Percentiles rank a stretch among this genome's conserved stretches.
phyloP scores from a whole-genome alignment of 2,113 vertebrate genomes.

The Tamias sibiricus region DNA sequence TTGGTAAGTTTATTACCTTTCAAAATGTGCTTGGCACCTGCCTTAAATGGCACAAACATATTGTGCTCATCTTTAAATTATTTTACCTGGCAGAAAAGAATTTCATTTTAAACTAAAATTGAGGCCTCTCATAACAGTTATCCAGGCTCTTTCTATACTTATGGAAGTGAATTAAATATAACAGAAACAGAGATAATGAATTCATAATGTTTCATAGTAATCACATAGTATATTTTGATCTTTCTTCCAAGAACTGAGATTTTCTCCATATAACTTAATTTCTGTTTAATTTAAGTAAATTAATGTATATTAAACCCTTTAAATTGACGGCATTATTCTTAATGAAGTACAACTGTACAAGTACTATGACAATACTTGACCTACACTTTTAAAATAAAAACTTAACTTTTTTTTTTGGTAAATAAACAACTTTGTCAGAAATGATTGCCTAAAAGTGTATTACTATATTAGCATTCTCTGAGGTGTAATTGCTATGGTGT shows the following conservation, averaged over 20 bases:
- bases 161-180: conserved; percentile 44
- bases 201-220: conserved; percentile 77
- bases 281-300: conserved; percentile 72
- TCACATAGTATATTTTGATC: conserved; percentile 77
- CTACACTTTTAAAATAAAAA: conserved; percentile 67
- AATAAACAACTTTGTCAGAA: conserved; percentile 71
- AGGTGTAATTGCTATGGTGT: conserved; percentile 73
- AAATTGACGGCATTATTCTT: conserved; percentile 63
- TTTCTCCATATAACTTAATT: conserved; percentile 80
- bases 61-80: conserved; percentile 72
- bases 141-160: conserved; percentile 14
- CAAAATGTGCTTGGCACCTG: conserved; percentile 74
- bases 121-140: conserved; percentile 38
- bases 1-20: conserved; percentile 78
- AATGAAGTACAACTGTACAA: conserved; percentile 30
- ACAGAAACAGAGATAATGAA: conserved; percentile 79
- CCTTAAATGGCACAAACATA: conserved; percentile 69
- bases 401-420: conserved; percentile 64
- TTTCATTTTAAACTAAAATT: conserved; percentile 59
- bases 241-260: conserved; percentile 81
- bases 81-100: conserved; percentile 68
- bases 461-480: conserved; percentile 81
- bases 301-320: conserved; percentile 68
- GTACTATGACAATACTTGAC: conserved; percentile 13
- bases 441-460: conserved; percentile 80